These are phyloP conservation scores for Zeus faber DNA, from an alignment of 2,113 vertebrate genomes.

Conservation along the genomic window DNA sequence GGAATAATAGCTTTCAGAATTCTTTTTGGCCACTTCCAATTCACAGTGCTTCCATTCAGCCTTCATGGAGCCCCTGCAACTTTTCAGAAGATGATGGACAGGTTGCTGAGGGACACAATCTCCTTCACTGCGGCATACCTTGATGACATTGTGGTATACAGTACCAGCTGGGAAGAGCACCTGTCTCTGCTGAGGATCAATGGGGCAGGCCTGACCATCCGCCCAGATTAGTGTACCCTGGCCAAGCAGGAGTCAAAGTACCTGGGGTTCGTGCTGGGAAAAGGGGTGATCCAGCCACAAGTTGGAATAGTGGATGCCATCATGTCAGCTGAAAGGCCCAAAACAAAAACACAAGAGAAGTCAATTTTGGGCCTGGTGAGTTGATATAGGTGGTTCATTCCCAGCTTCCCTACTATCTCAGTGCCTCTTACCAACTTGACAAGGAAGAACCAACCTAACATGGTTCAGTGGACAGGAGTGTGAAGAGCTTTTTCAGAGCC, in stretches of 20 bases:
- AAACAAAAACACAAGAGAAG: slow-evolving; percentile 2
- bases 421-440: not conserved
- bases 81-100: slow-evolving; percentile 1
- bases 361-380: slow-evolving; percentile 10
- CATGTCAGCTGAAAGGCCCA: not conserved
- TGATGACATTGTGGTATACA: not conserved
- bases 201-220: slow-evolving; percentile 11
- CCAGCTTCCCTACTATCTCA: not conserved
- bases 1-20: not conserved
- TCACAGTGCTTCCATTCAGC: too few species aligned
- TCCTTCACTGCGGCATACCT: not conserved
- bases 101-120: not conserved
- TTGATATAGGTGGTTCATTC: too few species aligned
- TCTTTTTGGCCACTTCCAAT: not conserved
- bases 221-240: slow-evolving; percentile 3
- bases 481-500: slow-evolving; percentile 9
- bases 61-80: slow-evolving; percentile 9
- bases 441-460: not conserved
- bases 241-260: not conserved
- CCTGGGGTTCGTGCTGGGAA: slow-evolving; percentile 1
- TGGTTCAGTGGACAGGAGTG: slow-evolving; percentile 1
- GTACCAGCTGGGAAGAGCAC: not conserved
- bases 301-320: slow-evolving; percentile 8
- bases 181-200: not conserved
- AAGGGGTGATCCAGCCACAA: not conserved